Evolutionary conservation across 2,797 vertebrate genomes (phyloP).

Genomic region (Anniella stebbinsi): DNA sequence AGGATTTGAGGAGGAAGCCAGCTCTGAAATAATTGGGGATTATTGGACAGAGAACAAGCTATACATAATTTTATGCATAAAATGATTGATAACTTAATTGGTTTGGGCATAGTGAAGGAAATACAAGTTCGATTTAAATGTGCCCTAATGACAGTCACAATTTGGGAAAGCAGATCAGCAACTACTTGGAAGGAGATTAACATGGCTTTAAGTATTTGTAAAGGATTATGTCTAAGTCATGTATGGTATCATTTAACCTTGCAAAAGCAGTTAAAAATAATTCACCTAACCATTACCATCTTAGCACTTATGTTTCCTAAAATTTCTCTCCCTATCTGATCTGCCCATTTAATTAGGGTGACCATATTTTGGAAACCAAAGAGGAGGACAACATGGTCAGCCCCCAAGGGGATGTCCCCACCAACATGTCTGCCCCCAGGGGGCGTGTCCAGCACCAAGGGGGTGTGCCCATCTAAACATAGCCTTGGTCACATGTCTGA

Average conservation of each 20-base stretch:
- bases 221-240: conserved; percentile 11
- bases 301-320: neutral
- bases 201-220: conserved; percentile 22
- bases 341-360: neutral
- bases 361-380: too few relatives aligned
- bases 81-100: conserved; percentile 10
- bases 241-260: conserved; percentile 15
- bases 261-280: conserved; percentile 26
- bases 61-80: neutral
- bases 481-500: too few relatives aligned
- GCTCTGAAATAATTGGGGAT: neutral
- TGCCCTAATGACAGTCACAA: neutral
- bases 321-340: neutral
- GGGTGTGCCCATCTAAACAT: too few relatives aligned
- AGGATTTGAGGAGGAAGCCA: neutral
- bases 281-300: neutral
- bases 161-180: neutral
- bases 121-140: conserved; percentile 3
- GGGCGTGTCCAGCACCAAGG: too few relatives aligned
- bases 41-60: neutral
- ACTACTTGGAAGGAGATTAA: conserved; percentile 19
- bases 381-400: too few relatives aligned
- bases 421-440: too few relatives aligned
- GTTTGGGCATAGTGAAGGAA: neutral
- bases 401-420: too few relatives aligned